These are phyloP conservation scores for Poecilobothrus nobilitatus DNA, from an alignment of 2,888 invertebrate species.

Conservation along the genomic window DNA sequence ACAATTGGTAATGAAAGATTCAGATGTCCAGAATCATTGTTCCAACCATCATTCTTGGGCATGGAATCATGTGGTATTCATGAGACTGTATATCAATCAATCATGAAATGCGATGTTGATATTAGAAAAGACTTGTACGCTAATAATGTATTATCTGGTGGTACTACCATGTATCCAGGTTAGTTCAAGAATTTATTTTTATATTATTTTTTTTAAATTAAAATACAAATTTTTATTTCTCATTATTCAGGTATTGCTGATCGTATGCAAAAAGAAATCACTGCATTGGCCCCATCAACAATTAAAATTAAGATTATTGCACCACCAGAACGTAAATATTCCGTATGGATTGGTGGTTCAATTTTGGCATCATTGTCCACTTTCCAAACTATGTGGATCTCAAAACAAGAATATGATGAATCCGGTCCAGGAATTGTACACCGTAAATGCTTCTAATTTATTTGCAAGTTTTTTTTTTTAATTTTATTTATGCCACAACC, in stretches of 20 bases:
- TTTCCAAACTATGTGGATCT: conserved; percentile 90
- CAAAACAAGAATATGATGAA: conserved; percentile 72
- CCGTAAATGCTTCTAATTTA: conserved; percentile 90
- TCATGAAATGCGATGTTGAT: conserved; percentile 95
- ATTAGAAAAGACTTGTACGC: conserved; percentile 90
- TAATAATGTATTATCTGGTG: conserved; percentile 84
- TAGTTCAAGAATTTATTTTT: conserved; percentile 17
- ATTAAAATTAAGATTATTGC: conserved; percentile 94
- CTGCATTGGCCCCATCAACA: conserved; percentile 79
- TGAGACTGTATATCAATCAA: conserved; percentile 91
- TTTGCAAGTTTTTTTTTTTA: neutral
- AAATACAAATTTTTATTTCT: neutral
- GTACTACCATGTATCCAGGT: conserved; percentile 81
- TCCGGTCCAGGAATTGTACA: conserved; percentile 65
- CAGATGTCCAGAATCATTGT: conserved; percentile 89
- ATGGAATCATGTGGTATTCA: conserved; percentile 85
- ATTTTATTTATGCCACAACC: conserved; percentile 17
- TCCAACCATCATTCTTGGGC: conserved; percentile 83
- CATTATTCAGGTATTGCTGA: conserved; percentile 58
- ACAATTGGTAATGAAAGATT: conserved; percentile 89
- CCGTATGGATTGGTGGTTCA: conserved; percentile 80
- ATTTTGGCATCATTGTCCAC: conserved; percentile 80
- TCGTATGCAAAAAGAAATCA: conserved; percentile 85
- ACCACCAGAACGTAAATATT: conserved; percentile 83
- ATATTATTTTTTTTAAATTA: conserved; percentile 37